A percentile compares a stretch with the other conserved stretches of the same genome.
Evolutionary conservation across 1,140 invertebrate species (phyloP).

Genomic region (Cardiocondyla obscurior): DNA sequence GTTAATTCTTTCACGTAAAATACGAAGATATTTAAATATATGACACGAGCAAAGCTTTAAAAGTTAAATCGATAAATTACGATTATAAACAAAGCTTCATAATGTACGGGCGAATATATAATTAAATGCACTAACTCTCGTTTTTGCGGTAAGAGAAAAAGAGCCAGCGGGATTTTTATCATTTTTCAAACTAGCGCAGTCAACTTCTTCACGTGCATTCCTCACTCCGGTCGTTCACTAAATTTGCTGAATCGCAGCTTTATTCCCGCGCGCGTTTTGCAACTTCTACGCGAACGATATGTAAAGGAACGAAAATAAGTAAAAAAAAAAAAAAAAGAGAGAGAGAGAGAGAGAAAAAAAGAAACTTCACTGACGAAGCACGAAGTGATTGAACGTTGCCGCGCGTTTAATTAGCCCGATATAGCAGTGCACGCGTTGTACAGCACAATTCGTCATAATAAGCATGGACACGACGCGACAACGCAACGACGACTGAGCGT

Average conservation of each 20-base stretch:
- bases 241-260: slow-evolving; percentile 37
- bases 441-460: slow-evolving; percentile 71
- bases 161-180: background rate
- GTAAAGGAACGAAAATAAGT: too few species aligned
- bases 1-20: background rate
- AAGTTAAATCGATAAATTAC: background rate
- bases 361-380: slow-evolving; percentile 46
- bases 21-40: background rate
- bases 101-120: background rate
- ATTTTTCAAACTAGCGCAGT: background rate
- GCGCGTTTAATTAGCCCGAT: slow-evolving; percentile 84
- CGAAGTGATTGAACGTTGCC: slow-evolving; percentile 82
- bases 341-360: background rate
- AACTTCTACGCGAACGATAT: background rate
- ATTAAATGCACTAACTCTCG: background rate
- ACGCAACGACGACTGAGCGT: slow-evolving; percentile 82
- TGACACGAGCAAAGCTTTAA: background rate
- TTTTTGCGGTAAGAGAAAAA: background rate
- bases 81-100: background rate
- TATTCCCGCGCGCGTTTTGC: slow-evolving; percentile 18
- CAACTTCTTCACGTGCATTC: slow-evolving; percentile 25
- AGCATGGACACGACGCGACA: slow-evolving; percentile 66
- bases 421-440: slow-evolving; percentile 77
- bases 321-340: background rate
- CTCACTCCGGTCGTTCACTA: slow-evolving; percentile 36